Percentiles rank a stretch among this genome's conserved stretches.
Evolutionary conservation across 2,113 vertebrate species (phyloP).

Genomic region (Ibidorhyncha struthersii): DNA sequence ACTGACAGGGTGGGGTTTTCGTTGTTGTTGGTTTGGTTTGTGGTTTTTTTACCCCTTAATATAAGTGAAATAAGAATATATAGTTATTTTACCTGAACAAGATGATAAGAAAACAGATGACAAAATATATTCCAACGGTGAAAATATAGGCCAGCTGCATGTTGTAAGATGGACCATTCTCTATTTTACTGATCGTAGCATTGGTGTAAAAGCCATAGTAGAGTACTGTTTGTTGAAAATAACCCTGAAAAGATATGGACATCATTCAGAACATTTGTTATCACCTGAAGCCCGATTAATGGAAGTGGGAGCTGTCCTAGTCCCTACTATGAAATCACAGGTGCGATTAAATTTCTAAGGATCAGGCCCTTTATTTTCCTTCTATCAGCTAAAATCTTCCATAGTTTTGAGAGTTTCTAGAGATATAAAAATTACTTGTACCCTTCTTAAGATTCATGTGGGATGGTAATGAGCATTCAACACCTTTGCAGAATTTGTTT

Average conservation of each 20-base stretch:
- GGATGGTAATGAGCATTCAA: background rate
- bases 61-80: background rate
- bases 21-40: background rate
- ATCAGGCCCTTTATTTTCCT: background rate
- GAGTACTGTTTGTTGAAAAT: conserved; percentile 80
- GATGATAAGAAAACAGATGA: conserved; percentile 85
- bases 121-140: conserved; percentile 84
- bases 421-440: background rate
- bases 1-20: rapidly evolving
- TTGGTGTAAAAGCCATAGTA: conserved; percentile 93
- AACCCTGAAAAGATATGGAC: conserved; percentile 66
- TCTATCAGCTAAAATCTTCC: background rate
- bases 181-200: conserved; percentile 30
- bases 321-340: background rate
- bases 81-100: conserved; percentile 82
- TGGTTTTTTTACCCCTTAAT: background rate
- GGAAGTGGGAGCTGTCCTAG: background rate
- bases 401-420: background rate
- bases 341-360: background rate
- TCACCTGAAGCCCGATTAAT: background rate
- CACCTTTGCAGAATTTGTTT: background rate
- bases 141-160: conserved; percentile 96
- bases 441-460: background rate
- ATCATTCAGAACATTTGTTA: background rate
- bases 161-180: conserved; percentile 73